Conservation (phyloP, 2,797 vertebrate genomes). For the Lates japonicus region DNA sequence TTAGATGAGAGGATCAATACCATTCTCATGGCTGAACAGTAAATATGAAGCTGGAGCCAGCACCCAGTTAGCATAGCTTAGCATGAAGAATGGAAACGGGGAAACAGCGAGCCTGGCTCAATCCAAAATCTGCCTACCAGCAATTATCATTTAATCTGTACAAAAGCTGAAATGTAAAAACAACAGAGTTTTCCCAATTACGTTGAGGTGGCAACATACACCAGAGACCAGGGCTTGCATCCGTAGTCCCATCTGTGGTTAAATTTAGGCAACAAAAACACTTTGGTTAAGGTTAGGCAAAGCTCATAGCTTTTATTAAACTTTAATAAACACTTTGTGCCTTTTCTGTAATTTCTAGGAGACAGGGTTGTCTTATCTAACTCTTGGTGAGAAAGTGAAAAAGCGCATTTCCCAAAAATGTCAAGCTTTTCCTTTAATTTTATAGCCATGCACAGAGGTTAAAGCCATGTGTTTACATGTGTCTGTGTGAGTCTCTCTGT, state of each 20-base stretch:
- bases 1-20: not conserved
- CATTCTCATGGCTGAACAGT: not conserved
- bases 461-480: conserved; percentile 43
- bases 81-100: not conserved
- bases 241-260: no score
- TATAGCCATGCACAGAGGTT: not conserved
- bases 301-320: no score
- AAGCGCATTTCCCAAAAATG: not conserved
- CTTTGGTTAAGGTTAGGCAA: no score
- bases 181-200: no score
- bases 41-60: not conserved
- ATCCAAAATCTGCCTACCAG: not conserved
- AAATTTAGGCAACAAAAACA: no score
- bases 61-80: not conserved
- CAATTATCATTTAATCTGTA: not conserved
- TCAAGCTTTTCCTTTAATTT: conserved; percentile 18
- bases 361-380: not conserved
- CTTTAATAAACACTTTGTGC: no score
- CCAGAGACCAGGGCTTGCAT: no score
- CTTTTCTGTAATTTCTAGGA: not conserved
- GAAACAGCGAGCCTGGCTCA: not conserved
- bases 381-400: not conserved
- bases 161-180: not conserved
- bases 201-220: no score
- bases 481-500: conserved; percentile 33